Evolutionary conservation across 92 coral and sea anemone genomes (phyloP).

Genomic region (Zoanthus solanderi): DNA sequence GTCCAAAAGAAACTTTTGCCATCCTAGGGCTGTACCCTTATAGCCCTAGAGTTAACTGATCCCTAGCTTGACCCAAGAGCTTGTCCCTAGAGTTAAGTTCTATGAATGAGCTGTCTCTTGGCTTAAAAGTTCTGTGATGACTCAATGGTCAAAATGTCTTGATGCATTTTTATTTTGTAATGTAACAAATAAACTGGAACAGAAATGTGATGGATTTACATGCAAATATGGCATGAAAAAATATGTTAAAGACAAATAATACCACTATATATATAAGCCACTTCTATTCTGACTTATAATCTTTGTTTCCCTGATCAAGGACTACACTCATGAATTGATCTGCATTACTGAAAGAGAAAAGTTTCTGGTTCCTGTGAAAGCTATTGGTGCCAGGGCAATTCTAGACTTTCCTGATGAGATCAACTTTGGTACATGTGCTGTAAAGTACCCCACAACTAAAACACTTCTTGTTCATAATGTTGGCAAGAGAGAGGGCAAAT

Average conservation of each 20-base stretch:
- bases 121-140: no score
- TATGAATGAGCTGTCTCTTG: no score
- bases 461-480: constrained; percentile 94
- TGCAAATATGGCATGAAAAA: not conserved
- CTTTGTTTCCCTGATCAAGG: constrained; percentile 56
- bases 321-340: constrained; percentile 95
- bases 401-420: constrained; percentile 98
- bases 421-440: constrained; percentile 95
- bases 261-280: no score
- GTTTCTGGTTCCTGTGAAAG: constrained; percentile 94
- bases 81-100: no score
- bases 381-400: constrained; percentile 93
- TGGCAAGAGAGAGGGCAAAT: constrained; percentile 94
- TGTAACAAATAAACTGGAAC: no score
- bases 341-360: constrained; percentile 99
- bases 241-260: no score
- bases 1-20: no score
- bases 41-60: no score
- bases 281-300: not conserved
- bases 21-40: no score
- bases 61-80: not conserved
- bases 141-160: no score
- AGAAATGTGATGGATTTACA: no score
- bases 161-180: no score
- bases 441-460: constrained; percentile 89